Conservation (phyloP, 2,113 vertebrate genomes). For the Phalacrocorax carbo region DNA sequence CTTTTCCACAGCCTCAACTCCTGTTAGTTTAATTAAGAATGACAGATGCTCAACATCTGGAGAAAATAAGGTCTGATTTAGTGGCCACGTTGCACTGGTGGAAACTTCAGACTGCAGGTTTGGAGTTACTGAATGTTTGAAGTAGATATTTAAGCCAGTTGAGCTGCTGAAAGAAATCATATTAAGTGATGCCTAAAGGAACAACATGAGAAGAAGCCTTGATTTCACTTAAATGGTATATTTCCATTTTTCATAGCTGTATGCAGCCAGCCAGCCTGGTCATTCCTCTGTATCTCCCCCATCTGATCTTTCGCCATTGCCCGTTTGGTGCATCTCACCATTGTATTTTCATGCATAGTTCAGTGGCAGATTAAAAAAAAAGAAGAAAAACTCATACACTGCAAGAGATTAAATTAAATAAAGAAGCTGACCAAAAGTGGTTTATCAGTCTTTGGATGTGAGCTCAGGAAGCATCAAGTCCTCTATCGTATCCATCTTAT, state of each 20-base stretch:
- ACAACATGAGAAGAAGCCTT: not conserved
- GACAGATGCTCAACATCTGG: slow-evolving; percentile 49
- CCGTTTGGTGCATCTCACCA: not conserved
- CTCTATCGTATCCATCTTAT: accelerated
- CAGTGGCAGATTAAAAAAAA: not conserved
- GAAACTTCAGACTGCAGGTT: not conserved
- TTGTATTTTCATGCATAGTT: not conserved
- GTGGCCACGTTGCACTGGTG: not conserved
- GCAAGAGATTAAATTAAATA: not conserved
- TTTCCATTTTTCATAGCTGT: not conserved
- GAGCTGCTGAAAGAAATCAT: not conserved
- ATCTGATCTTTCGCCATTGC: not conserved
- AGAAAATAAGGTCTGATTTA: slow-evolving; percentile 26
- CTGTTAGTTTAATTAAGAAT: slow-evolving; percentile 38
- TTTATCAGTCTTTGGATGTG: not conserved
- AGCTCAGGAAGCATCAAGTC: not conserved
- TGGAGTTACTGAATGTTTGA: slow-evolving; percentile 12
- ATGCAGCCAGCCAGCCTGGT: not conserved
- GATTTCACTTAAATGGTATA: not conserved
- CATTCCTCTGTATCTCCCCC: not conserved
- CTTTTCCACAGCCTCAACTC: not conserved
- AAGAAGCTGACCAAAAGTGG: not conserved
- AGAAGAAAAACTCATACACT: not conserved
- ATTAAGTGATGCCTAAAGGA: not conserved
- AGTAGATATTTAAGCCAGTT: not conserved